Conservation (phyloP, 2,888 invertebrate species). For the Mycogona germanica region DNA sequence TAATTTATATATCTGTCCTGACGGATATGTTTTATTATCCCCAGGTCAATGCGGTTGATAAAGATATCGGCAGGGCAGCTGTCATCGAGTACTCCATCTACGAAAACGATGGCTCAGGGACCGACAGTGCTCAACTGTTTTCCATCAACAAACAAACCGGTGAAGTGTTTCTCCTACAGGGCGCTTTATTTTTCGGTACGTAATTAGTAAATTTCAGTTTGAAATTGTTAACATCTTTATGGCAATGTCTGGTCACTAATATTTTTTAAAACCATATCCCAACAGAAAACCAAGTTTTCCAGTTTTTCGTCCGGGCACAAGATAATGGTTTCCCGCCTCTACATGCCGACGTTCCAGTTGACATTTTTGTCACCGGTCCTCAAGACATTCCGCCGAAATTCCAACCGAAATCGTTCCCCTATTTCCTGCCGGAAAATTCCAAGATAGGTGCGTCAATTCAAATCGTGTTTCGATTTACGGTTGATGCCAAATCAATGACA, state of each 20-base stretch:
- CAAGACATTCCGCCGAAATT: constrained; percentile 58
- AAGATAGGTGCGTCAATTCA: constrained; percentile 42
- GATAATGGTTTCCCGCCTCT: constrained; percentile 59
- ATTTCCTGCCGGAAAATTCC: constrained; percentile 67
- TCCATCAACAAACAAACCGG: constrained; percentile 61
- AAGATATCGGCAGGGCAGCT: constrained; percentile 59
- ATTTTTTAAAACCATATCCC: neutral
- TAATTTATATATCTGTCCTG: constrained; percentile 26
- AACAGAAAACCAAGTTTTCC: constrained; percentile 62
- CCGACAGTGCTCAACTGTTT: constrained; percentile 53
- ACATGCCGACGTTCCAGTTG: constrained; percentile 68
- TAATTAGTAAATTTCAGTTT: no score
- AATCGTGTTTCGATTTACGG: no score
- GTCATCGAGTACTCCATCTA: constrained; percentile 63
- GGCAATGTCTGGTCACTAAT: neutral
- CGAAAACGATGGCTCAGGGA: constrained; percentile 44
- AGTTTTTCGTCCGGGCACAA: constrained; percentile 77
- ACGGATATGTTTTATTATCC: constrained; percentile 18
- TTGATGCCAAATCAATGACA: neutral
- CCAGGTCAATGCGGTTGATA: constrained; percentile 57
- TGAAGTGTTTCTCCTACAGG: constrained; percentile 45
- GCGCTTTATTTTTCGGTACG: constrained; percentile 20
- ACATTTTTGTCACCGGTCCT: constrained; percentile 59
- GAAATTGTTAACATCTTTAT: neutral
- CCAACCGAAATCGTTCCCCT: constrained; percentile 56